A percentile compares a stretch with the other conserved stretches of the same genome.
These are phyloP conservation scores for Halesus radiatus DNA, from an alignment of 1,140 invertebrate genomes.

Conservation along the genomic window DNA sequence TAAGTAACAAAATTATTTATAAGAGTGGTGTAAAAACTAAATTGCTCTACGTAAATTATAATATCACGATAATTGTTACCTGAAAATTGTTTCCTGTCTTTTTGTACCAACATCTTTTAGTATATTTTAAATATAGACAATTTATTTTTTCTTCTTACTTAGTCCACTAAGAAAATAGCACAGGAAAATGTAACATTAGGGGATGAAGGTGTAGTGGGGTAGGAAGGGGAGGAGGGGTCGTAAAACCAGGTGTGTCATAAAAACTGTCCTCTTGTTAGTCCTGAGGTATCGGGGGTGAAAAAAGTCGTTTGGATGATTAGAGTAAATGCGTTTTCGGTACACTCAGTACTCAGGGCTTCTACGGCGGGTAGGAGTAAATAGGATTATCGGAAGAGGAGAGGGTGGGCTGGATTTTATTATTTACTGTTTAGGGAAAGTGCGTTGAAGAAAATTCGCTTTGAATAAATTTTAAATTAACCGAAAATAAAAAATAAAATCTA, in stretches of 20 bases:
- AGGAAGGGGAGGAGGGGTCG: conserved; percentile 16
- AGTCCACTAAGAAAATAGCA: conserved; percentile 8
- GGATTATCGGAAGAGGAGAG: neutral
- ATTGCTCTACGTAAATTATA: no score
- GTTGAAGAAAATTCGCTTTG: no score
- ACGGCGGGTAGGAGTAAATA: neutral
- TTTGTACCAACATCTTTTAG: no score
- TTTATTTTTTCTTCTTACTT: neutral
- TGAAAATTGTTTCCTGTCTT: no score
- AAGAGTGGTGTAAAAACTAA: no score
- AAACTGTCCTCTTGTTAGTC: conserved; percentile 48
- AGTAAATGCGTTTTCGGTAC: conserved; percentile 47
- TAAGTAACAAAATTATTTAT: no score
- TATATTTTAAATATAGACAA: neutral
- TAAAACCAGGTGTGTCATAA: conserved; percentile 57
- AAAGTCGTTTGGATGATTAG: conserved; percentile 56
- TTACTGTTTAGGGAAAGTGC: no score
- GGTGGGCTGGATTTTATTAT: neutral
- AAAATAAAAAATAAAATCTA: no score
- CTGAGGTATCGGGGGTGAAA: conserved; percentile 36
- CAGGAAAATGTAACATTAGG: neutral
- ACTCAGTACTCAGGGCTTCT: conserved; percentile 3
- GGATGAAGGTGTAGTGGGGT: neutral
- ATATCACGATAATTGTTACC: no score
- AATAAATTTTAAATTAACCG: no score